A percentile compares a stretch with the other conserved stretches of the same genome.
These are phyloP conservation scores for Salvelinus sp. DNA, from an alignment of 2,113 vertebrate species.

Conservation along the genomic window DNA sequence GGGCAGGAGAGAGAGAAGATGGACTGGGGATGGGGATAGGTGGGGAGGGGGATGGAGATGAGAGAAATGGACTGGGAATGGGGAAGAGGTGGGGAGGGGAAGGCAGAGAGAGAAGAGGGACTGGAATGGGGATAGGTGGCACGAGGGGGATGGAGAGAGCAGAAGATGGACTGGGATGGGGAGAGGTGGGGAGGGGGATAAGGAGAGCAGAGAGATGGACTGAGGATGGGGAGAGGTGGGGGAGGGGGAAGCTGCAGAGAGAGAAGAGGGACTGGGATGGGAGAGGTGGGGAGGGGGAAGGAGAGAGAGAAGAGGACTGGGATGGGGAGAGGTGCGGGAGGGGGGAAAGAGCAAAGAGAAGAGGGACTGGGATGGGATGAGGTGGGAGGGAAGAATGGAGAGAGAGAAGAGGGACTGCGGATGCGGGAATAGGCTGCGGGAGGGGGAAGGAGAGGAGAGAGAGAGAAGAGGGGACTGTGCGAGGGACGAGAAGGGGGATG, in stretches of 20 bases:
- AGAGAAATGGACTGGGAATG: too few relatives aligned
- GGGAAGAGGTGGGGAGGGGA: neutral
- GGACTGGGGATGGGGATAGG: neutral
- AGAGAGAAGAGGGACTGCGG: too few relatives aligned
- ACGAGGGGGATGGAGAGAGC: too few relatives aligned
- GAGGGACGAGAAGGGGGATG: neutral
- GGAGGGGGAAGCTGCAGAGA: slow-evolving; percentile 34
- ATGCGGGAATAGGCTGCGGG: too few relatives aligned
- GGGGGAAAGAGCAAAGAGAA: too few relatives aligned
- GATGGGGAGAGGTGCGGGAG: neutral
- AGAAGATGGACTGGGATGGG: neutral
- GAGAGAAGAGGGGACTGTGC: too few relatives aligned
- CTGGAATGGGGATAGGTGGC: neutral
- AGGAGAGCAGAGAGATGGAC: neutral
- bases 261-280: too few relatives aligned
- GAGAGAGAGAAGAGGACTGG: neutral
- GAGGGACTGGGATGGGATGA: neutral
- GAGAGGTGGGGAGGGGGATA: neutral
- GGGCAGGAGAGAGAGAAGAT: neutral
- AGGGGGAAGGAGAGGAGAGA: too few relatives aligned
- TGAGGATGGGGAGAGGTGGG: neutral
- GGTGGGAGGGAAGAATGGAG: neutral
- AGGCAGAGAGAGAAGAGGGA: neutral
- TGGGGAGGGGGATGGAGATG: neutral
- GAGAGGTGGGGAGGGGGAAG: too few relatives aligned